Evolutionary conservation across 2,797 vertebrate species (phyloP), one percentile per base, ranked within the genome.

Genomic region (Pogonophryne albipinna): DNA sequence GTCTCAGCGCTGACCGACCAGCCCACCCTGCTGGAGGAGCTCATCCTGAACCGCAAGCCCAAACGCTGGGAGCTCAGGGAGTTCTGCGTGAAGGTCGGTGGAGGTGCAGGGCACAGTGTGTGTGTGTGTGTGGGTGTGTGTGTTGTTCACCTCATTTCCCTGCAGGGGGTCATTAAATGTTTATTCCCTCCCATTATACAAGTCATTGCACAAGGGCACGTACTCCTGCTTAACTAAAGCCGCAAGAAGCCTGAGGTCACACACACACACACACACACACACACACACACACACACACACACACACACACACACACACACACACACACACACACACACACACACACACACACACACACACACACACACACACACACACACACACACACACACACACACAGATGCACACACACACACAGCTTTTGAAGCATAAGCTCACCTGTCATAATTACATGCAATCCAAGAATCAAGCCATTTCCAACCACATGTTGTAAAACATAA

Each of bases 21-120:
- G 65, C 91, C 87, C n/a, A 92, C 93, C 0, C 85, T 95, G 71
- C 82, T 95, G 80, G 92, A 93, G 55, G 87, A 91, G 78, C 84
- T 94, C 20, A 91, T 94, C 7, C 85, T 82, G 76, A 89, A 59
- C 50, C 85, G 87, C 65, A 92, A 86, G 56, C 94, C 94, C 49
- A 93, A 92, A 55, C 92, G 92, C 70, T 92, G 93, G 84, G 87
- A 93, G 84, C 86, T 94, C 81, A 91, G 89, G 27, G 90, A 92
- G 79, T 94, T 93, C 85, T 94, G 91, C 11, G 87, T 95, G 71
- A 94, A 94, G 93, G 93, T 94, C 7, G 69, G 89, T 80, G 52
- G 44, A 23, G 74, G 61, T 45, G 68, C 2, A 12, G 16, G 23
- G 34, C 34, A 38, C 34, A 38, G 34, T 38, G 34, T 38, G 34